Base-by-base conservation (phyloP, 2,113 vertebrate genomes). In the Columba livia region DNA sequence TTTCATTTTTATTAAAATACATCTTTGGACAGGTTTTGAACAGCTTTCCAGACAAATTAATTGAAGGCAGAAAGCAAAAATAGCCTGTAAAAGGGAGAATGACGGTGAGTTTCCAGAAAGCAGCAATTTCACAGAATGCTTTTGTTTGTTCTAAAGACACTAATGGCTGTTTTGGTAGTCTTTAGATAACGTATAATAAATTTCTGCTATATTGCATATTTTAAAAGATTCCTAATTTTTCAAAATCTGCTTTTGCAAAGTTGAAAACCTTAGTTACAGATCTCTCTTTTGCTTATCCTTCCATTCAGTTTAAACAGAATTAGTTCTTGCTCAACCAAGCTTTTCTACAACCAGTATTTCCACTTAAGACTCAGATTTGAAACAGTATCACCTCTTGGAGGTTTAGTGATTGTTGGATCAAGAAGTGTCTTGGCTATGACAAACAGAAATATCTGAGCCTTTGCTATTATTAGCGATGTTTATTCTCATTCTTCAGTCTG, bases 151-250 rank as follows among this genome's bases (percentile, higher is more conserved):
- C 78, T 57, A 65, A 91, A 82, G 56, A 86, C 29, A 79, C 26
- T 84, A 87, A 92, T 53, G 42, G 61, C 65, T 89, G 65, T 67
- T 89, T 90, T 69, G 32, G 73, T 90, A 94, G 61, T 84, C 85
- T 64, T 60, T 79, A 93, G 64, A 60, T 48, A 89, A 64, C 0
- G 0, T 67, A 56, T 28, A 86, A 93, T 61, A 89, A 67, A 91
- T 95, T 96, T 88, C 34, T 81, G 34, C n/a, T 65, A 60, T 25
- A 74, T 21, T 74, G 51, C 9, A 3, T 84, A 67, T 54, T 93
- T 94, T 90, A 84, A 62, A 73, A 94, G 56, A 85, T 89, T 71
- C 38, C 38, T 90, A 40, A 57, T 92, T 74, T 94, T 93, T 90
- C 73, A 84, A 93, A 84, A 74, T 64, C 61, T 86, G 21, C 23